Evolutionary conservation across 2,113 vertebrate species (phyloP).

Genomic region (Saccopteryx leptura): DNA sequence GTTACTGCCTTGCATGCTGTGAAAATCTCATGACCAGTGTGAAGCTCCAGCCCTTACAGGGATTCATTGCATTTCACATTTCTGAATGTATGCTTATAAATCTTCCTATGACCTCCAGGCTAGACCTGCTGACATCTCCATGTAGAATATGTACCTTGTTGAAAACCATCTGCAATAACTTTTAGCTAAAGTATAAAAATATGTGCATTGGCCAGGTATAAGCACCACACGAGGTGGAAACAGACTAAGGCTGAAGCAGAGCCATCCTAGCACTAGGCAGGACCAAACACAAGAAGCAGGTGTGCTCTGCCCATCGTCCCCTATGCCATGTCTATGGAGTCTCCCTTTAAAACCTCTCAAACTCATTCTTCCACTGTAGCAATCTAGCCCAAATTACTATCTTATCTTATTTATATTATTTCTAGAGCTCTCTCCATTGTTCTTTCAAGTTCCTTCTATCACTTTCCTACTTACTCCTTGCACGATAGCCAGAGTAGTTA

Average conservation of each 20-base stretch:
- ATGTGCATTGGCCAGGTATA: neutral
- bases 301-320: neutral
- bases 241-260: neutral
- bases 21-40: neutral
- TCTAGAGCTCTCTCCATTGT: neutral
- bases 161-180: slow-evolving; percentile 16
- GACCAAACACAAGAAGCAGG: neutral
- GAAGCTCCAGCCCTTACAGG: neutral
- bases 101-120: neutral
- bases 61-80: neutral
- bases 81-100: neutral
- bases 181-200: slow-evolving; percentile 30
- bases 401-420: neutral
- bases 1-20: neutral
- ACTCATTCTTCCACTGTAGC: neutral
- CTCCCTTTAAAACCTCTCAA: neutral
- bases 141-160: neutral
- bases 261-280: neutral
- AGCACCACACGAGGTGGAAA: neutral
- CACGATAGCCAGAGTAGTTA: neutral
- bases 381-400: neutral
- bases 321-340: neutral
- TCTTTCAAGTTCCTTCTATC: neutral
- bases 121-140: neutral
- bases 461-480: neutral